Evolutionary conservation across 2,888 invertebrate species (phyloP).

Genomic region (Cremastinae sp.): DNA sequence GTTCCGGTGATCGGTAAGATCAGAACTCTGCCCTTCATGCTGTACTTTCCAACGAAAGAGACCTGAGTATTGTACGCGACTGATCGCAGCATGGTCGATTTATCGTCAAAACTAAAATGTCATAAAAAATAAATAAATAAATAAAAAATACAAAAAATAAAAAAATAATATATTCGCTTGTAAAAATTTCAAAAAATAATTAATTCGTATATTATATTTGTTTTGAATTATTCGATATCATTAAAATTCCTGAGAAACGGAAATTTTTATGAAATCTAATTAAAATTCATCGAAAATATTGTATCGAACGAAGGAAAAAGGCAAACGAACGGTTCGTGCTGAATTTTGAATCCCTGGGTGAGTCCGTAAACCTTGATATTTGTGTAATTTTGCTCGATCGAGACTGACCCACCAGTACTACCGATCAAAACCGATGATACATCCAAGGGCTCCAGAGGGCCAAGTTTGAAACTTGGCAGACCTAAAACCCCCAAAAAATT

Average conservation of each 20-base stretch:
- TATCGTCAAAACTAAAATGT: slow-evolving; percentile 82
- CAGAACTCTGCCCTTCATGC: slow-evolving; percentile 86
- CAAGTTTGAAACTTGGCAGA: slow-evolving; percentile 83
- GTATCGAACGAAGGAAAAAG: not conserved
- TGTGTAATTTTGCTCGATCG: slow-evolving; percentile 85
- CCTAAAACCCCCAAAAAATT: slow-evolving; percentile 79
- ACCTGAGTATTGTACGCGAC: slow-evolving; percentile 83
- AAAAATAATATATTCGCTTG: too few relatives aligned
- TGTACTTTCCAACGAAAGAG: slow-evolving; percentile 86
- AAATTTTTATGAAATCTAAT: too few relatives aligned
- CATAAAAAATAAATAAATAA: not conserved
- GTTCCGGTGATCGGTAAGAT: slow-evolving; percentile 86
- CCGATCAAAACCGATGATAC: slow-evolving; percentile 81
- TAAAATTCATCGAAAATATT: too few relatives aligned
- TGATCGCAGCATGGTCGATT: slow-evolving; percentile 81
- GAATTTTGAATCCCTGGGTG: slow-evolving; percentile 80
- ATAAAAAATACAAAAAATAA: not conserved
- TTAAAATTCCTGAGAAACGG: not conserved
- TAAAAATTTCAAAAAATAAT: too few relatives aligned
- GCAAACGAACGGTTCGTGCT: slow-evolving; percentile 82
- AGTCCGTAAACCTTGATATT: slow-evolving; percentile 86
- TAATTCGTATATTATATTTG: too few relatives aligned
- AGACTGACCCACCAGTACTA: slow-evolving; percentile 84
- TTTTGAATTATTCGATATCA: too few relatives aligned
- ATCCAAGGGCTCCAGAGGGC: slow-evolving; percentile 84